phyloP scores from a whole-genome alignment of 2,797 vertebrate species.

The Holocentrus rufus region DNA sequence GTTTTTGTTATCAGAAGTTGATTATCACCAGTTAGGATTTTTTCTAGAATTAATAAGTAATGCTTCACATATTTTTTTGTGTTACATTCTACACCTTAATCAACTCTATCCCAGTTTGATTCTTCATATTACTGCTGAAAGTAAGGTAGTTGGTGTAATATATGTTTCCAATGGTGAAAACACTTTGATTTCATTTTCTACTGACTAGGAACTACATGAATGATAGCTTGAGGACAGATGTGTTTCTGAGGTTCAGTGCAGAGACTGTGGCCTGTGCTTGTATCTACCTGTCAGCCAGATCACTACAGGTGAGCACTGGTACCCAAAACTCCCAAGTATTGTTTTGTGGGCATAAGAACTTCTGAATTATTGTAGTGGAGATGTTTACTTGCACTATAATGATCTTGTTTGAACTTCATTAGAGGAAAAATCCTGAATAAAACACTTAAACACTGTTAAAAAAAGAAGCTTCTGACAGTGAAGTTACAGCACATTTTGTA shows the following conservation, averaged over 20 bases:
- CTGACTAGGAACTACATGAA: slow-evolving; percentile 90
- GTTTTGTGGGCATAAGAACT: background rate
- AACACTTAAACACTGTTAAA: too few species aligned
- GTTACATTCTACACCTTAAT: background rate
- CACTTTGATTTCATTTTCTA: slow-evolving; percentile 2
- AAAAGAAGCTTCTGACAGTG: too few species aligned
- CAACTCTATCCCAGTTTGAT: background rate
- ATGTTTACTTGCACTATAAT: too few species aligned
- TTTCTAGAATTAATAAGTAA: background rate
- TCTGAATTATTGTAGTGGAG: background rate
- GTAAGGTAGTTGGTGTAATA: slow-evolving; percentile 38
- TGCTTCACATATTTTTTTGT: background rate
- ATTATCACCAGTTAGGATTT: background rate
- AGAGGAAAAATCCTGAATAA: too few species aligned
- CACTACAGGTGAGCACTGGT: slow-evolving; percentile 77
- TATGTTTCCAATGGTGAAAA: slow-evolving; percentile 7
- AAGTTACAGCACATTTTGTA: too few species aligned
- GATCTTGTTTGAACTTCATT: too few species aligned
- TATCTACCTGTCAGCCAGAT: slow-evolving; percentile 87
- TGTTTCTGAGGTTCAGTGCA: slow-evolving; percentile 87
- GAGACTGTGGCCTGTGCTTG: slow-evolving; percentile 89
- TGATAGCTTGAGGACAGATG: slow-evolving; percentile 87
- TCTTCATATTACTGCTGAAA: background rate
- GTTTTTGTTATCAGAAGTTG: background rate
- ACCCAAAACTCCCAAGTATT: background rate